Percentiles rank a stretch among this genome's conserved stretches.
Evolutionary conservation across 2,797 vertebrate species (phyloP).

Genomic region (Rhinogobio ventralis): DNA sequence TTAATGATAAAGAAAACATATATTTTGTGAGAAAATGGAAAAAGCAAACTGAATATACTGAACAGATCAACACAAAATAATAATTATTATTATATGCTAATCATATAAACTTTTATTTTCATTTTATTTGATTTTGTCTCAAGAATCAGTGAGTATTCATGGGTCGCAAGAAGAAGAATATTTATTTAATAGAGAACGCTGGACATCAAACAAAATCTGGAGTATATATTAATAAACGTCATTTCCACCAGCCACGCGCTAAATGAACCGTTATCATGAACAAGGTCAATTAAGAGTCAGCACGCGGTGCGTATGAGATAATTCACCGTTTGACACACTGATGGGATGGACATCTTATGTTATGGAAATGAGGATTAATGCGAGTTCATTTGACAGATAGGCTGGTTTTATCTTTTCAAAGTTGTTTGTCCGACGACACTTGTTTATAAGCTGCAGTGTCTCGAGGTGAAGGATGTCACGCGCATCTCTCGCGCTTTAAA

Average conservation of each 20-base stretch:
- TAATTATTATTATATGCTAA: background rate
- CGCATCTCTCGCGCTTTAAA: slow-evolving; percentile 8
- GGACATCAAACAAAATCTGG: background rate
- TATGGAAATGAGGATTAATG: background rate
- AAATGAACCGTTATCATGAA: background rate
- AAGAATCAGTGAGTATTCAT: background rate
- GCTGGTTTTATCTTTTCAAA: background rate
- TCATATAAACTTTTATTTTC: background rate
- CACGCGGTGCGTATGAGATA: background rate
- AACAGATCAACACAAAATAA: background rate
- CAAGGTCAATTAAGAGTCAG: slow-evolving; percentile 38
- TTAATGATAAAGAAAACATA: background rate
- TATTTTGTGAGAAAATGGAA: background rate
- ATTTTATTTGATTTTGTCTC: background rate
- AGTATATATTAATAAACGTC: background rate
- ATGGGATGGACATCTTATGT: background rate
- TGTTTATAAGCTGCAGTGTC: slow-evolving; percentile 39
- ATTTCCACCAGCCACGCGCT: slow-evolving; percentile 1
- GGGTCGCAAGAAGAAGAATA: too few species aligned
- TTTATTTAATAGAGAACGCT: background rate
- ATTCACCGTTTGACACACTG: background rate
- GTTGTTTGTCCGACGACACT: slow-evolving; percentile 30
- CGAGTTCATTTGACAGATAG: background rate
- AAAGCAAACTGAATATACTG: background rate
- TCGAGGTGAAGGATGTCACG: slow-evolving; percentile 42